Base-by-base conservation (phyloP, 2,113 vertebrate species). In the Oenanthe melanoleuca region DNA sequence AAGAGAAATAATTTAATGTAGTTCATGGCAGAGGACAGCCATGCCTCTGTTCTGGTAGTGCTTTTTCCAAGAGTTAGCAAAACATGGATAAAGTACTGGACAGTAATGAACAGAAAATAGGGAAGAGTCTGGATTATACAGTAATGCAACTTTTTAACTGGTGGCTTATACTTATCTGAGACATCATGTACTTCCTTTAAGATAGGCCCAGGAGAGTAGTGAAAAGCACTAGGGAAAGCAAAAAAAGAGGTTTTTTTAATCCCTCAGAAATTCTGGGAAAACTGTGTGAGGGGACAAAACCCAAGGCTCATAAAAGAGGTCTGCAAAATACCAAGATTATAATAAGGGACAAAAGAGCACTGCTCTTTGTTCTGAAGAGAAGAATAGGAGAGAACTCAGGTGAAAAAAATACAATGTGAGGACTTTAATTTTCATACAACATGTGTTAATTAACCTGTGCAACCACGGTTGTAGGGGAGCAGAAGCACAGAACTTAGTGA, bases 391-490 rank as follows among this genome's bases (percentile, higher is more conserved):
- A 84, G 29, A 86, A 66, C 26, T 55, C 63, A 44, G 37, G n/a
- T 53, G 52, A 82, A 74, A 81, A 86, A 91, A 70, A 44, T 13
- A 83, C 57, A 86, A 47, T 31, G 33, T 53, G 79, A 83, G 45
- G 56, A 88, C 60, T 92, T 94, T 16, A 86, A 92, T 95, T 88
- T 92, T 93, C 74, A 78, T 37, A 73, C 52, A 80, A 94, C 85
- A 53, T 38, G 52, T 74, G 75, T 88, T 94, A 94, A 95, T 96
- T 95, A 94, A 95, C 89, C 89, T 88, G 53, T 66, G 82, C 80
- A 82, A 70, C 73, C 63, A 70, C 10, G 19, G 92, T 65, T 80
- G 80, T 37, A 81, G 63, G 42, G 38, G 42, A 95, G 83, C 53
- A 88, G 88, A 55, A 64, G 80, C 65, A 57, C 29, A 61, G 64